These are phyloP conservation scores for Campylomormyrus tamandua DNA, from an alignment of 2,113 vertebrate species.

Conservation along the genomic window DNA sequence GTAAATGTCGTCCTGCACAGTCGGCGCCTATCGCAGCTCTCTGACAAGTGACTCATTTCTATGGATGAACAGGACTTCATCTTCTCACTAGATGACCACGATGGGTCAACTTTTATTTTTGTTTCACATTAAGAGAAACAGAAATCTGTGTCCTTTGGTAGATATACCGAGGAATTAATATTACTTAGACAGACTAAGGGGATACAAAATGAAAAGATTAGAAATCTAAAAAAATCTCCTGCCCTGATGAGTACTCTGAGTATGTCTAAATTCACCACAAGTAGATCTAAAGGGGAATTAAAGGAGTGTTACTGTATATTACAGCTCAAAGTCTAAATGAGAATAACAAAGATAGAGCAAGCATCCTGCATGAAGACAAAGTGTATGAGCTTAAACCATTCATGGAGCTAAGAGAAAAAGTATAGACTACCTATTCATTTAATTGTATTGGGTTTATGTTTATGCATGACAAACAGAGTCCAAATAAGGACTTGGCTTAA, in stretches of 20 bases:
- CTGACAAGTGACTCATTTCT: slow-evolving; percentile 49
- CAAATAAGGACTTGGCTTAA: not conserved
- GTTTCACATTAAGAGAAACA: slow-evolving; percentile 38
- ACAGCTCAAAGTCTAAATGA: not conserved
- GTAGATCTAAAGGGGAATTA: not conserved
- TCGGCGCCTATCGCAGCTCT: slow-evolving; percentile 49
- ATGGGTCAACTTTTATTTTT: slow-evolving; percentile 36
- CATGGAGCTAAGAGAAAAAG: not conserved
- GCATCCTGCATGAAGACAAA: not conserved
- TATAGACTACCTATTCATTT: not conserved
- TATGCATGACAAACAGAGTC: not conserved
- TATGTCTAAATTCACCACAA: not conserved
- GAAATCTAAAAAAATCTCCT: not conserved
- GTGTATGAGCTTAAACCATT: too few species aligned
- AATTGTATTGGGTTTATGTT: not conserved
- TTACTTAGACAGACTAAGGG: slow-evolving; percentile 18
- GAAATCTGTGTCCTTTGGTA: slow-evolving; percentile 21
- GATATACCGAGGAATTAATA: slow-evolving; percentile 24
- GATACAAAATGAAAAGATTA: not conserved
- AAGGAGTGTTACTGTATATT: not conserved
- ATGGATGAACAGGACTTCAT: slow-evolving; percentile 45
- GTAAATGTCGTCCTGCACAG: slow-evolving; percentile 40
- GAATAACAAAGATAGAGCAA: not conserved
- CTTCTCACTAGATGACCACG: slow-evolving; percentile 30
- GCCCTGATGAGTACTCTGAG: too few species aligned